These are phyloP conservation scores for Mythimna lalbum DNA, from an alignment of 2,888 invertebrate species.

Conservation along the genomic window DNA sequence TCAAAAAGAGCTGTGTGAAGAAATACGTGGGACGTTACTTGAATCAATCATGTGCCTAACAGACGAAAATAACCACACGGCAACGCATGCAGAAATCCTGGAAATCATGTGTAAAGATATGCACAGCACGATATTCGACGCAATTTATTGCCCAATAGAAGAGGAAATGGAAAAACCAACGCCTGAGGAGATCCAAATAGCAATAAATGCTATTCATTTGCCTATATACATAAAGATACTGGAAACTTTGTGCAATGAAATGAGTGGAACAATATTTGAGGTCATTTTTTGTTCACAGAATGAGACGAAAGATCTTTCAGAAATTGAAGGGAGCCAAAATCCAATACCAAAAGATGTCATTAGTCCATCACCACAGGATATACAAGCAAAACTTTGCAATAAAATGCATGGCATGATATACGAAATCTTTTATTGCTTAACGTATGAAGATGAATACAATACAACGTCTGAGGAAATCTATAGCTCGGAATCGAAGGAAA, in stretches of 20 bases:
- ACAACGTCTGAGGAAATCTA: neutral
- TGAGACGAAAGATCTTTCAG: neutral
- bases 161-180: neutral
- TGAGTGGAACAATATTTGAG: constrained; percentile 6
- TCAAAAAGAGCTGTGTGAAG: constrained; percentile 8
- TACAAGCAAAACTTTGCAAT: neutral
- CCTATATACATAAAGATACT: constrained; percentile 14
- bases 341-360: neutral
- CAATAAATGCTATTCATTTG: neutral
- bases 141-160: constrained; percentile 12
- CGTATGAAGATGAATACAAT: neutral
- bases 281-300: neutral
- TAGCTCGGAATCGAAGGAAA: neutral
- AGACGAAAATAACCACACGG: neutral
- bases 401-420: neutral
- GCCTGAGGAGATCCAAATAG: neutral
- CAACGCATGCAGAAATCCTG: neutral
- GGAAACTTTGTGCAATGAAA: constrained; percentile 1
- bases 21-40: constrained; percentile 4
- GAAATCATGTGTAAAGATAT: constrained; percentile 14
- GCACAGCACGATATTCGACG: constrained; percentile 20
- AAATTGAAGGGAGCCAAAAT: too few species aligned
- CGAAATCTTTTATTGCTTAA: constrained; percentile 5
- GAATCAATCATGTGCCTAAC: constrained; percentile 19
- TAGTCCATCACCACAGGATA: neutral